Percentiles rank a stretch among this genome's conserved stretches.
These are phyloP conservation scores for Drosophila tripunctata DNA, from an alignment of 2,888 invertebrate species.

Conservation along the genomic window DNA sequence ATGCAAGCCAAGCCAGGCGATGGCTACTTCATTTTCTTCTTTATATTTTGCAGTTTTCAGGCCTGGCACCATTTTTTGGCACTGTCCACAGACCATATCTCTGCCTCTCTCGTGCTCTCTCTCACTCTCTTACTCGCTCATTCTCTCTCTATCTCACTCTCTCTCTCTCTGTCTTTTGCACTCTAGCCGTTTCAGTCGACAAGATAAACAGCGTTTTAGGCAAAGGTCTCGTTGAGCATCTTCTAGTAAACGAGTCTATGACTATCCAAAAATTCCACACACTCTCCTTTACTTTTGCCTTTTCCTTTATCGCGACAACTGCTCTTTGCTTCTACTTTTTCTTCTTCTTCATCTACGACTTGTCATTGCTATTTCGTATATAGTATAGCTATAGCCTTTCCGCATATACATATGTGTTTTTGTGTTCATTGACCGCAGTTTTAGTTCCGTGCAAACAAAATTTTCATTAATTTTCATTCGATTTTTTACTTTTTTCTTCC, in stretches of 20 bases:
- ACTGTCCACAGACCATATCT: constrained; percentile 28
- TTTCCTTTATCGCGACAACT: constrained; percentile 39
- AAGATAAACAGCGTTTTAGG: constrained; percentile 78
- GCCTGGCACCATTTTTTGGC: constrained; percentile 53
- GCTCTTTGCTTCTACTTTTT: constrained; percentile 25
- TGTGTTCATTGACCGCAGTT: constrained; percentile 75
- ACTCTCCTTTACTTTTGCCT: constrained; percentile 19
- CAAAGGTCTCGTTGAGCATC: constrained; percentile 36
- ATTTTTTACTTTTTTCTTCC: constrained; percentile 2
- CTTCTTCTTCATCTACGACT: constrained; percentile 1
- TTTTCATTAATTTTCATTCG: constrained; percentile 13
- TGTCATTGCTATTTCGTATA: constrained; percentile 25
- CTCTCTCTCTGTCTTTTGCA: constrained; percentile 1
- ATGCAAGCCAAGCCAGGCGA: constrained; percentile 33
- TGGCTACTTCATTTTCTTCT: constrained; percentile 71
- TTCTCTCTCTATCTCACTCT: background rate
- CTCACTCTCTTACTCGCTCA: constrained; percentile 8
- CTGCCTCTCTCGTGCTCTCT: background rate
- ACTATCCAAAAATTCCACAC: constrained; percentile 19
- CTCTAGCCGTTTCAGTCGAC: constrained; percentile 34
- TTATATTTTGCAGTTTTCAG: constrained; percentile 59
- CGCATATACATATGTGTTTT: constrained; percentile 12
- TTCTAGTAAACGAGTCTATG: constrained; percentile 14
- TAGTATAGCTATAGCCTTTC: constrained; percentile 24
- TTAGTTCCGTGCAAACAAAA: constrained; percentile 24